A percentile compares a stretch with the other conserved stretches of the same genome.
Conservation (phyloP, 2,113 vertebrate genomes). For the Carettochelys insculpta region DNA sequence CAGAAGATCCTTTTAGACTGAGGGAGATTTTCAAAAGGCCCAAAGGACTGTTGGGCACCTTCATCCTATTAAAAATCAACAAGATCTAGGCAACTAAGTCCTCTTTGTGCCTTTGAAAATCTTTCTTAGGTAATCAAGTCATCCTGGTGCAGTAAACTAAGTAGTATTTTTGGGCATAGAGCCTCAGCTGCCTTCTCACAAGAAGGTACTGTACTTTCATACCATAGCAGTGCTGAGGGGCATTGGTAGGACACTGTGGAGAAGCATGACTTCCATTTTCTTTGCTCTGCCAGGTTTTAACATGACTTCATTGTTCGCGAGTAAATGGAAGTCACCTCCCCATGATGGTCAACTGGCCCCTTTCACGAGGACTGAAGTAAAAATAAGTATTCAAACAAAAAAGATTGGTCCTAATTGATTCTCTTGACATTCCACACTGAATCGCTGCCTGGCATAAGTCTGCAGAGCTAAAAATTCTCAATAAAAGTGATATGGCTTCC, state of each 20-base stretch:
- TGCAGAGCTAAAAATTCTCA: neutral
- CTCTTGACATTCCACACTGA: neutral
- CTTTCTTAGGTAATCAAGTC: neutral
- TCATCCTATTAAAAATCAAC: neutral
- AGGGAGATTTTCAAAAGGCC: neutral
- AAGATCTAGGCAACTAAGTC: neutral
- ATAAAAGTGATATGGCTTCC: neutral
- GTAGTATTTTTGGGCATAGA: neutral
- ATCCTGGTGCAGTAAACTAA: neutral
- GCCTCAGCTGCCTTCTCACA: neutral
- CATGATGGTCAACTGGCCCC: neutral
- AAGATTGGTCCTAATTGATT: neutral
- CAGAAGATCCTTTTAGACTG: accelerated
- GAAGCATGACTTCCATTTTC: neutral
- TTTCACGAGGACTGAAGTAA: neutral
- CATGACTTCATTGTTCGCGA: neutral
- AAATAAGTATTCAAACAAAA: neutral
- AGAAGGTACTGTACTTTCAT: neutral
- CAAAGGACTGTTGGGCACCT: neutral
- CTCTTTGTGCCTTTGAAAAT: neutral
- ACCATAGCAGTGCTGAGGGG: neutral
- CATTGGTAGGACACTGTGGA: neutral
- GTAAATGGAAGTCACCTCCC: neutral
- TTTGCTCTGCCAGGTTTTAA: neutral
- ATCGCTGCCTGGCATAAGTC: neutral